phyloP scores from a whole-genome alignment of 2,888 invertebrate species.

The Synergus laeviventris region DNA sequence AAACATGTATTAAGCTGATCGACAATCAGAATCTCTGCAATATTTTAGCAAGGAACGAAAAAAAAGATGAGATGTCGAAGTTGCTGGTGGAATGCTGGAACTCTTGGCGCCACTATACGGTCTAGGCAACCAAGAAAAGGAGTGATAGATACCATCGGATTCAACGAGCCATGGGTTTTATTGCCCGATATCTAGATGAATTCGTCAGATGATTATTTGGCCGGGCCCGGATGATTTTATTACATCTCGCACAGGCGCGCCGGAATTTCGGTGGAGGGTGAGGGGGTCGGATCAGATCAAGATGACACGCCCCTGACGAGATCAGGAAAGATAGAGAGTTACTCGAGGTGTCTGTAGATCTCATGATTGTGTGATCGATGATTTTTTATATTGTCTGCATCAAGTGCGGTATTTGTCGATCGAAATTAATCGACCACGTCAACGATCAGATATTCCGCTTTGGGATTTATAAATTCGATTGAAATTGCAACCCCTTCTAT shows the following conservation, averaged over 20 bases:
- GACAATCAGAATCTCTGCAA: conserved; percentile 25
- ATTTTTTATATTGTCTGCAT: conserved; percentile 56
- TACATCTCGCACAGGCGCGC: conserved; percentile 55
- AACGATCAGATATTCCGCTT: conserved; percentile 19
- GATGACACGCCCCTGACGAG: conserved; percentile 66
- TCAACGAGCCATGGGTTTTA: conserved; percentile 67
- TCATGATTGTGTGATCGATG: conserved; percentile 65
- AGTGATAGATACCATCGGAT: conserved; percentile 71
- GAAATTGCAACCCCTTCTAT: conserved; percentile 1
- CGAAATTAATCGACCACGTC: conserved; percentile 47
- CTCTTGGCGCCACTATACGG: conserved; percentile 63
- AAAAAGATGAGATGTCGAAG: conserved; percentile 44
- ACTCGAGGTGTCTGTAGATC: conserved; percentile 62
- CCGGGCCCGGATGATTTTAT: conserved; percentile 67
- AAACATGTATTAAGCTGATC: conserved; percentile 40
- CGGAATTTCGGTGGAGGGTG: conserved; percentile 52
- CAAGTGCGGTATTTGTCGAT: conserved; percentile 46
- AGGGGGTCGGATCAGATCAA: conserved; percentile 40
- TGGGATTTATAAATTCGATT: conserved; percentile 6
- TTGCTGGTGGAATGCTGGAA: conserved; percentile 42
- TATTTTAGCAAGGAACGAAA: conserved; percentile 21
- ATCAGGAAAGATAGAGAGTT: conserved; percentile 58
- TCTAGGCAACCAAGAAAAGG: conserved; percentile 58
- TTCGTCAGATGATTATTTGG: conserved; percentile 73
- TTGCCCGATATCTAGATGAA: conserved; percentile 74